A percentile compares a stretch with the other conserved stretches of the same genome.
These are phyloP conservation scores for Megaleporinus macrocephalus DNA, from an alignment of 2,113 vertebrate genomes.

Conservation along the genomic window DNA sequence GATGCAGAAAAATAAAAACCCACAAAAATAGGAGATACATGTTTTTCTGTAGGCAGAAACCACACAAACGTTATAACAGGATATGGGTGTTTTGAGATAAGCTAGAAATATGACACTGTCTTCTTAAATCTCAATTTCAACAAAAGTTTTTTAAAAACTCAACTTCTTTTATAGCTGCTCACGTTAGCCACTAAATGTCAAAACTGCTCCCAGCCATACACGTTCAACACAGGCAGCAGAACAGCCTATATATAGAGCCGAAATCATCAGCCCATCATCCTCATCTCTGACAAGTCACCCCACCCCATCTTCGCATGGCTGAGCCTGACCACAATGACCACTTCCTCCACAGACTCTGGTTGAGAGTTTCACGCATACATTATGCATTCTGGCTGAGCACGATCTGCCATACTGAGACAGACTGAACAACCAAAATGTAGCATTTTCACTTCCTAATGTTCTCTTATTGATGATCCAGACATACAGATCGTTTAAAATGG, in stretches of 20 bases:
- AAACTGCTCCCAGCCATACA: too few relatives aligned
- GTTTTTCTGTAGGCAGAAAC: too few relatives aligned
- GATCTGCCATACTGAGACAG: background rate
- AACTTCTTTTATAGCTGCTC: background rate
- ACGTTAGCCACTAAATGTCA: background rate
- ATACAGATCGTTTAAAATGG: background rate
- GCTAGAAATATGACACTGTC: background rate
- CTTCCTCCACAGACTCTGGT: slow-evolving; percentile 33
- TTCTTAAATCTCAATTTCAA: background rate
- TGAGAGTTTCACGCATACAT: background rate
- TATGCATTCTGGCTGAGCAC: background rate
- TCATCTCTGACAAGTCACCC: slow-evolving; percentile 3
- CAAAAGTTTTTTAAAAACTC: background rate
- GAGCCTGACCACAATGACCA: slow-evolving; percentile 44
- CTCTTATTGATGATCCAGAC: background rate
- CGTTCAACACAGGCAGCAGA: background rate
- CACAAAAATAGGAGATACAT: too few relatives aligned
- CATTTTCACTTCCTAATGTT: background rate
- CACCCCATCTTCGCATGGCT: slow-evolving; percentile 26
- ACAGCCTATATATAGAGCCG: slow-evolving; percentile 16
- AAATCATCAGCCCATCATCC: slow-evolving; percentile 36
- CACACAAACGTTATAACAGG: too few relatives aligned
- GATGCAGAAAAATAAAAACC: too few relatives aligned
- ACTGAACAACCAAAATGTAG: background rate
- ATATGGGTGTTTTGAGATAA: too few relatives aligned